phyloP scores from a whole-genome alignment of 1,140 invertebrate genomes.

The Platorchestia sp. region DNA sequence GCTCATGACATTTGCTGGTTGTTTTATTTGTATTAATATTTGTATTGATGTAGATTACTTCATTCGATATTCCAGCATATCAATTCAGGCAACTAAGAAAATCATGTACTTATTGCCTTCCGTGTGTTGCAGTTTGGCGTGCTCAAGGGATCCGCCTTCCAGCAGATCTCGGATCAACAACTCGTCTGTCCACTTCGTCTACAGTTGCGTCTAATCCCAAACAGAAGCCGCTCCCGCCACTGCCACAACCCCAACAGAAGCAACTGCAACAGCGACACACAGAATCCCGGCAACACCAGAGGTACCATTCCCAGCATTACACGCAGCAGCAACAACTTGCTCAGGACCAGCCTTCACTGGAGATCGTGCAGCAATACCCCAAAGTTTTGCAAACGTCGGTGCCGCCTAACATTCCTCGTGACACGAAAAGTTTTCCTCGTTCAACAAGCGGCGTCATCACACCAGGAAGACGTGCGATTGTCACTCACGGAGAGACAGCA shows the following conservation, averaged over 20 bases:
- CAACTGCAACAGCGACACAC: slow-evolving; percentile 65
- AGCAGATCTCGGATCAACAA: slow-evolving; percentile 61
- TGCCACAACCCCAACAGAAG: slow-evolving; percentile 58
- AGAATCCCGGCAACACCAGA: slow-evolving; percentile 70
- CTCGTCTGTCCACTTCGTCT: slow-evolving; percentile 65
- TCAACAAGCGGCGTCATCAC: slow-evolving; percentile 24
- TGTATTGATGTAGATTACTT: not conserved
- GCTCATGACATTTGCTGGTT: not conserved
- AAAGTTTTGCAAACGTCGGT: not conserved
- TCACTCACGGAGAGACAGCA: slow-evolving; percentile 18
- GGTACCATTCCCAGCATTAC: slow-evolving; percentile 72
- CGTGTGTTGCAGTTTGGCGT: slow-evolving; percentile 67
- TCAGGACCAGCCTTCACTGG: not conserved
- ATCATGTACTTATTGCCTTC: not conserved
- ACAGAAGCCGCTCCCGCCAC: slow-evolving; percentile 61
- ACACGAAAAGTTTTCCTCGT: slow-evolving; percentile 32
- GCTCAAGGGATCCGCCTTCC: slow-evolving; percentile 68
- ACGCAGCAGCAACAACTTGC: slow-evolving; percentile 69
- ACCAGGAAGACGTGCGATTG: slow-evolving; percentile 16
- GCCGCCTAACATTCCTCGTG: not conserved
- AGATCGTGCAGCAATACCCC: slow-evolving; percentile 19
- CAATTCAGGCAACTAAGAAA: not conserved
- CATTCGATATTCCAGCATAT: not conserved
- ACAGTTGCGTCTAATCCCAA: slow-evolving; percentile 66
- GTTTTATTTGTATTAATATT: not conserved